Conservation (phyloP, 2,797 vertebrate species). For the Coreius guichenoti region DNA sequence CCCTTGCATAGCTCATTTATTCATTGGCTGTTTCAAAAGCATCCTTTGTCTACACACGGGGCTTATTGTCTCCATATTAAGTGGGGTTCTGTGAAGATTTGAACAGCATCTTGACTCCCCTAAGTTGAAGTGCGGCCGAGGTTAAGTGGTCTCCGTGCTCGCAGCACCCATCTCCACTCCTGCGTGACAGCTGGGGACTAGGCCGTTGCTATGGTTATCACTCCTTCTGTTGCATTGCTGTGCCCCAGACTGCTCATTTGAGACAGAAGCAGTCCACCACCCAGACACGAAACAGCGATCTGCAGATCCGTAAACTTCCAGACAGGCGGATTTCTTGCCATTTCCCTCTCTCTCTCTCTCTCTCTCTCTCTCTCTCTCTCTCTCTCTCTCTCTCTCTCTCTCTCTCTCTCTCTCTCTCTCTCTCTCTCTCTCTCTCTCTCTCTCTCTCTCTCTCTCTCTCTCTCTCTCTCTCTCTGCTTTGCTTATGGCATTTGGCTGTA, state of each 20-base stretch:
- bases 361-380: neutral
- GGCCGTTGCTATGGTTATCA: constrained; percentile 79
- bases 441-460: neutral
- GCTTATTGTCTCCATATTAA: constrained; percentile 80
- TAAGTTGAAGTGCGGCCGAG: constrained; percentile 83
- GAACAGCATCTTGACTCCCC: constrained; percentile 82
- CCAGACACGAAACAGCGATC: constrained; percentile 61
- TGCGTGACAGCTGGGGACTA: constrained; percentile 82
- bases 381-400: constrained; percentile 5
- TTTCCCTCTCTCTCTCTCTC: too few relatives aligned
- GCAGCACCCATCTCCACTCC: constrained; percentile 80
- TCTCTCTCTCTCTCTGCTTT: constrained; percentile 20
- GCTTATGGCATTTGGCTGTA: constrained; percentile 58
- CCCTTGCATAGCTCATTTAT: constrained; percentile 62
- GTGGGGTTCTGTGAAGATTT: constrained; percentile 77
- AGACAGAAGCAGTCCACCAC: constrained; percentile 68
- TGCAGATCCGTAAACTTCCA: constrained; percentile 62
- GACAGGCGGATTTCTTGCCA: constrained; percentile 44
- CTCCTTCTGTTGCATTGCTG: constrained; percentile 65
- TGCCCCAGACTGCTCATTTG: constrained; percentile 75
- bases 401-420: neutral
- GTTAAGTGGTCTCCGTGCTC: constrained; percentile 83
- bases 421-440: constrained; percentile 7
- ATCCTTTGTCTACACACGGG: constrained; percentile 70
- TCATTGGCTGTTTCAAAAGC: constrained; percentile 68